Percentiles rank a stretch among this genome's conserved stretches.
Conservation (phyloP, 2,113 vertebrate genomes). For the Lepisosteus osseus region DNA sequence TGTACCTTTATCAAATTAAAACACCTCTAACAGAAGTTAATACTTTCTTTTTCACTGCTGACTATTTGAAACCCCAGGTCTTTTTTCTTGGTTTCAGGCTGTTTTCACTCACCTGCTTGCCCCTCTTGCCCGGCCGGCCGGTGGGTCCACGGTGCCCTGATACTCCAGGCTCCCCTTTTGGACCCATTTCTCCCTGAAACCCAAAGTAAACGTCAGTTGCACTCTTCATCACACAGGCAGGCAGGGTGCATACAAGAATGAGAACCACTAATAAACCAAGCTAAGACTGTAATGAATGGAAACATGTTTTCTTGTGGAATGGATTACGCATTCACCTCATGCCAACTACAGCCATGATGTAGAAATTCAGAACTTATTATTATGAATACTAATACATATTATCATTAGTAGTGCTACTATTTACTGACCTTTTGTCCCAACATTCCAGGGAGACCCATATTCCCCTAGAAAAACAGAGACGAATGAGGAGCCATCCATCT, state of each 20-base stretch:
- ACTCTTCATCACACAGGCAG: slow-evolving; percentile 16
- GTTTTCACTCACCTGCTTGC: slow-evolving; percentile 78
- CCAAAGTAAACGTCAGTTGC: background rate
- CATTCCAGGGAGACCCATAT: slow-evolving; percentile 91
- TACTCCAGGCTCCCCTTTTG: slow-evolving; percentile 87
- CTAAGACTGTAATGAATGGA: too few relatives aligned
- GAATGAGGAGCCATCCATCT: background rate
- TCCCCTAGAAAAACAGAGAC: slow-evolving; percentile 70
- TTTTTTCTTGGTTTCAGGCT: too few relatives aligned
- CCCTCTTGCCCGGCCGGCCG: slow-evolving; percentile 92
- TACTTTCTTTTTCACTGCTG: too few relatives aligned
- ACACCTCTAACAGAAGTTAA: too few relatives aligned
- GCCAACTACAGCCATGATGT: too few relatives aligned
- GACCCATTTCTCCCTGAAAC: slow-evolving; percentile 92
- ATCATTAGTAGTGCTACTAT: background rate
- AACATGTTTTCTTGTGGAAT: too few relatives aligned
- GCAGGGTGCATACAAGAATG: background rate
- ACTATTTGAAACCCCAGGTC: too few relatives aligned
- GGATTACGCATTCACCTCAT: too few relatives aligned
- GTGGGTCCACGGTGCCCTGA: slow-evolving; percentile 90
- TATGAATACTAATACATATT: too few relatives aligned
- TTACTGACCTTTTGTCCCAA: slow-evolving; percentile 89
- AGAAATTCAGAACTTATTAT: too few relatives aligned
- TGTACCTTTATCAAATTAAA: background rate
- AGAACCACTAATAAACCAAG: background rate